A percentile compares a stretch with the other conserved stretches of the same genome.
phyloP scores from a whole-genome alignment of 2,113 vertebrate species.

The Paramisgurnus dabryanus region DNA sequence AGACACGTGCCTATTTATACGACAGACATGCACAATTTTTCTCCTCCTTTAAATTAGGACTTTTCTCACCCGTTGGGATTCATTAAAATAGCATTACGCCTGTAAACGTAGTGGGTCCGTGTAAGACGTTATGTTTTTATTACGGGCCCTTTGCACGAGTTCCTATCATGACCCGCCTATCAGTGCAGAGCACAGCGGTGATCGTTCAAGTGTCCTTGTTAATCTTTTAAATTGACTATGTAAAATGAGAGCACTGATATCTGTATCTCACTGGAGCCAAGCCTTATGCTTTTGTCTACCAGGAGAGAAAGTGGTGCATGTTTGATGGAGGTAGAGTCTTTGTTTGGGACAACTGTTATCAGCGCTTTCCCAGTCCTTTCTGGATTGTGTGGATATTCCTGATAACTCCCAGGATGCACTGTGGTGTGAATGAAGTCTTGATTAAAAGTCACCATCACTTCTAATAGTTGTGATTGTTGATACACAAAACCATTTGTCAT shows the following conservation, averaged over 20 bases:
- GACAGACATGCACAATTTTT: conserved; percentile 9
- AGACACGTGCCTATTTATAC: conserved; percentile 2
- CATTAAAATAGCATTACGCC: conserved; percentile 21
- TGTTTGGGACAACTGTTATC: conserved; percentile 68
- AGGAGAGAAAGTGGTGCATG: conserved; percentile 21
- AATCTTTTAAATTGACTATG: conserved; percentile 44
- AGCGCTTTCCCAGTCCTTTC: conserved; percentile 68
- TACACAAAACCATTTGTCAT: neutral
- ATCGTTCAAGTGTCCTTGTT: conserved; percentile 53
- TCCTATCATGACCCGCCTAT: neutral
- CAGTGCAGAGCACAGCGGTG: conserved; percentile 33
- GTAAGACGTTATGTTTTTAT: neutral
- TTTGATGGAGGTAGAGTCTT: conserved; percentile 41
- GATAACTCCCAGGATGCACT: conserved; percentile 67
- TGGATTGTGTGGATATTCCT: conserved; percentile 61
- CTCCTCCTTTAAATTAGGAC: conserved; percentile 12
- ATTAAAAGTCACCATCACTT: conserved; percentile 1
- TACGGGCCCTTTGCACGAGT: conserved; percentile 1
- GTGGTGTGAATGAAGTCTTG: conserved; percentile 31
- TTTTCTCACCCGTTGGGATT: conserved; percentile 26
- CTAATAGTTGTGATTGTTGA: conserved; percentile 7
- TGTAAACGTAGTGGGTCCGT: neutral
- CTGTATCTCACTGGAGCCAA: conserved; percentile 28
- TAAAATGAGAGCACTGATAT: conserved; percentile 22
- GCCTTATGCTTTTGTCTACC: conserved; percentile 37